Conservation (phyloP, 2,888 invertebrate genomes). For the Euproctis similis region DNA sequence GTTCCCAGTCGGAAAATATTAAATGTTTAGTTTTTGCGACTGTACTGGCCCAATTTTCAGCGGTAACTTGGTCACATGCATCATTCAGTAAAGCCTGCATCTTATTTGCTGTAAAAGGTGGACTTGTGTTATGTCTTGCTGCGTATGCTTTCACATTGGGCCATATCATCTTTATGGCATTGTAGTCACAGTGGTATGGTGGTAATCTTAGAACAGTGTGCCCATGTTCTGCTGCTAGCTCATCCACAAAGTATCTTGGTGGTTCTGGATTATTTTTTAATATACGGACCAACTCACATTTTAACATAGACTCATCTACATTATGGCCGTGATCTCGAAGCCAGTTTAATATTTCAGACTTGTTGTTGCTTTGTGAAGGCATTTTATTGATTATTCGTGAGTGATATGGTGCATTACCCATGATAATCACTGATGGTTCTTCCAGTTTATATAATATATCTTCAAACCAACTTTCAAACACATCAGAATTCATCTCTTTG, state of each 20-base stretch:
- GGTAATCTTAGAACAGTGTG: slow-evolving; percentile 2
- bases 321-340: not conserved
- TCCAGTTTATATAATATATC: not conserved
- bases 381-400: not conserved
- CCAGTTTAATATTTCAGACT: not conserved
- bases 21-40: no score
- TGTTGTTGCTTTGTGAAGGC: not conserved
- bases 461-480: slow-evolving; percentile 1
- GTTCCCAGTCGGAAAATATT: no score
- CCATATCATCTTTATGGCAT: no score
- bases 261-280: not conserved
- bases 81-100: no score
- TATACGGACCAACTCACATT: no score
- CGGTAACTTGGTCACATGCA: no score
- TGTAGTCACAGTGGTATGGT: slow-evolving; percentile 3
- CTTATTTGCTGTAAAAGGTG: not conserved
- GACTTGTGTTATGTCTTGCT: not conserved
- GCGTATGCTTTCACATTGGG: no score
- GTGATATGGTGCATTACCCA: not conserved
- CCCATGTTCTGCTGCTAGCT: slow-evolving; percentile 1
- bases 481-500: slow-evolving; percentile 8
- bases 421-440: not conserved
- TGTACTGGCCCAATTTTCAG: no score
- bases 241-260: not conserved
- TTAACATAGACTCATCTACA: not conserved